These are phyloP conservation scores for Drosophila sordidula DNA, from an alignment of 2,888 invertebrate genomes.

Conservation along the genomic window DNA sequence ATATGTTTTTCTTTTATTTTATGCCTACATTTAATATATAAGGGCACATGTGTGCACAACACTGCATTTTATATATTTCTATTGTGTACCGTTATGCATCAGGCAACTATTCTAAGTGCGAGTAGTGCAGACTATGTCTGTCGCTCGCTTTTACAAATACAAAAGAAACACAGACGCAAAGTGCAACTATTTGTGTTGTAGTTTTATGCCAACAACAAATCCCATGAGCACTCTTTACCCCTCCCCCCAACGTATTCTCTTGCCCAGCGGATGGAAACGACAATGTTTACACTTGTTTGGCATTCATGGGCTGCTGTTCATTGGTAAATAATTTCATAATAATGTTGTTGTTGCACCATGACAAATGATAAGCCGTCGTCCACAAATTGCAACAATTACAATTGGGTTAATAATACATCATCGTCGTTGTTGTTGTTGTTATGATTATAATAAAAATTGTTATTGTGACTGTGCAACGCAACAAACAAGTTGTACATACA, in stretches of 20 bases:
- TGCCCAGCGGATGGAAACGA: slow-evolving; percentile 21
- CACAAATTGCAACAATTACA: slow-evolving; percentile 75
- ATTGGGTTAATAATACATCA: slow-evolving; percentile 73
- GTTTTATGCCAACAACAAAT: slow-evolving; percentile 48
- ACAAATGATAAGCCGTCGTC: slow-evolving; percentile 70
- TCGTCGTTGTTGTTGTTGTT: slow-evolving; percentile 18
- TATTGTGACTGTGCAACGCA: slow-evolving; percentile 15
- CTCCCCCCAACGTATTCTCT: neutral
- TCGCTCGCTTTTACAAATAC: slow-evolving; percentile 20
- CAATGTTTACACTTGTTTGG: slow-evolving; percentile 65
- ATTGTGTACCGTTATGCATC: slow-evolving; percentile 55
- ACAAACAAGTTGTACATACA: slow-evolving; percentile 20
- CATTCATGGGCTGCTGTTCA: slow-evolving; percentile 78
- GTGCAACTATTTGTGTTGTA: slow-evolving; percentile 71
- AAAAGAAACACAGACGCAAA: slow-evolving; percentile 49
- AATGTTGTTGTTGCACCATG: slow-evolving; percentile 76
- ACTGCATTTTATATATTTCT: slow-evolving; percentile 36
- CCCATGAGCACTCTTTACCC: slow-evolving; percentile 2
- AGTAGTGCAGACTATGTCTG: slow-evolving; percentile 2
- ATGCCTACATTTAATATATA: slow-evolving; percentile 3
- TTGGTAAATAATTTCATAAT: slow-evolving; percentile 81
- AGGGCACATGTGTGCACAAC: slow-evolving; percentile 10
- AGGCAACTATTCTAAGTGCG: slow-evolving; percentile 28
- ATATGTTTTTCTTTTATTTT: slow-evolving; percentile 1
- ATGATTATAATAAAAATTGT: neutral